Evolutionary conservation across 2,797 vertebrate genomes (phyloP).

Genomic region (Phrynocephalus vlangalii): DNA sequence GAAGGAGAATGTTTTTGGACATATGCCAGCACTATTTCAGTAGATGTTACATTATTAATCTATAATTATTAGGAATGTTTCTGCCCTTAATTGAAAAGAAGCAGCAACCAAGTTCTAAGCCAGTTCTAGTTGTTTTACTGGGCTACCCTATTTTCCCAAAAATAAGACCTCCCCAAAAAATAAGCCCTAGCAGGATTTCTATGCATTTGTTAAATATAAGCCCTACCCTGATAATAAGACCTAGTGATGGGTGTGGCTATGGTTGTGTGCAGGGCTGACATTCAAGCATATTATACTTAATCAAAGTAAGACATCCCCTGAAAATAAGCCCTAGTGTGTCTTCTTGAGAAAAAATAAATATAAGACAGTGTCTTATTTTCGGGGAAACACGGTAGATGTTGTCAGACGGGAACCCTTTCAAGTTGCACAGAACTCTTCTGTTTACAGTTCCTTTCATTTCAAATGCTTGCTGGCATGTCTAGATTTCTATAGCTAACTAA

Average conservation of each 20-base stretch:
- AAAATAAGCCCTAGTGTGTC: too few relatives aligned
- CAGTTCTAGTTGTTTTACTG: neutral
- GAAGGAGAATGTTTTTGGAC: neutral
- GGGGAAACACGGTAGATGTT: neutral
- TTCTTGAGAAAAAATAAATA: too few relatives aligned
- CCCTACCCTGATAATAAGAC: too few relatives aligned
- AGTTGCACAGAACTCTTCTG: neutral
- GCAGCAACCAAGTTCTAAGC: neutral
- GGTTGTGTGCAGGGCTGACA: too few relatives aligned
- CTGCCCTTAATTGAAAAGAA: neutral
- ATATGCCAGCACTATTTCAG: neutral
- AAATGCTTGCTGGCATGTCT: neutral
- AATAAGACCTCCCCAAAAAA: too few relatives aligned
- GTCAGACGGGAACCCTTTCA: neutral
- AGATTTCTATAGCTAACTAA: constrained; percentile 21
- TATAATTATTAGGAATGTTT: neutral
- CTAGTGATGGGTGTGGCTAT: too few relatives aligned
- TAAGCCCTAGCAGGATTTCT: too few relatives aligned
- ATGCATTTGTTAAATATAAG: too few relatives aligned
- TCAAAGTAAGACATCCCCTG: too few relatives aligned
- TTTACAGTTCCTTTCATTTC: neutral
- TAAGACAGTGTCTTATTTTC: too few relatives aligned
- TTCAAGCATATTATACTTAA: too few relatives aligned
- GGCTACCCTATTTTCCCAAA: neutral
- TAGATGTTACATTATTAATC: neutral